These are phyloP conservation scores for Tipula confusa DNA, from an alignment of 2,888 invertebrate genomes.

Conservation along the genomic window DNA sequence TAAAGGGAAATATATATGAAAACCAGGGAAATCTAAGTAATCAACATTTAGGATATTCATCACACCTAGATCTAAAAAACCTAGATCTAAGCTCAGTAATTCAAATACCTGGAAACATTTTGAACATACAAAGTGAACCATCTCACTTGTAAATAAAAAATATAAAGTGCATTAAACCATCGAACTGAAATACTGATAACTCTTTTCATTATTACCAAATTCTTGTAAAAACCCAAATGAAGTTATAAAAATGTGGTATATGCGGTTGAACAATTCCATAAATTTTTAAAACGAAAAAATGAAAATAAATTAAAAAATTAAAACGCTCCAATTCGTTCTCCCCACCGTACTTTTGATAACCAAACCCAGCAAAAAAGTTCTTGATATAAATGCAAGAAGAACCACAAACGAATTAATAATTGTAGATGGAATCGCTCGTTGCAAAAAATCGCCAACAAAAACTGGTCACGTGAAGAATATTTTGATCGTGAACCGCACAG, in stretches of 20 bases:
- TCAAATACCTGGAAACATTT: too few relatives aligned
- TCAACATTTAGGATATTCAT: too few relatives aligned
- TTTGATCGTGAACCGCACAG: background rate
- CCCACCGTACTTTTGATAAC: background rate
- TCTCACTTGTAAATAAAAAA: too few relatives aligned
- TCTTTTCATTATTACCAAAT: background rate
- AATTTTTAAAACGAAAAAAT: background rate
- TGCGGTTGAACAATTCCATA: conserved; percentile 6
- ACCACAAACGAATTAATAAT: background rate
- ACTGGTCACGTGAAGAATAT: background rate
- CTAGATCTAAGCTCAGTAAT: too few relatives aligned
- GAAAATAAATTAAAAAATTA: background rate
- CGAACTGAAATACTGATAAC: too few relatives aligned
- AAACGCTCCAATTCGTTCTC: background rate
- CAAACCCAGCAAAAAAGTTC: background rate
- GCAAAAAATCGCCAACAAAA: background rate
- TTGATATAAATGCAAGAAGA: background rate
- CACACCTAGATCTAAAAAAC: too few relatives aligned
- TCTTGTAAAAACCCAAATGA: background rate
- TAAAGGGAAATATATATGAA: too few relatives aligned
- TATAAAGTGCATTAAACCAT: too few relatives aligned
- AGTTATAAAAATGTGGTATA: background rate
- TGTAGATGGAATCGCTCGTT: background rate
- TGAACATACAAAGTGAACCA: too few relatives aligned
- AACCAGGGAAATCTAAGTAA: too few relatives aligned